Evolutionary conservation across 2,888 invertebrate genomes (phyloP).

Genomic region (Cerceris ruficornis): DNA sequence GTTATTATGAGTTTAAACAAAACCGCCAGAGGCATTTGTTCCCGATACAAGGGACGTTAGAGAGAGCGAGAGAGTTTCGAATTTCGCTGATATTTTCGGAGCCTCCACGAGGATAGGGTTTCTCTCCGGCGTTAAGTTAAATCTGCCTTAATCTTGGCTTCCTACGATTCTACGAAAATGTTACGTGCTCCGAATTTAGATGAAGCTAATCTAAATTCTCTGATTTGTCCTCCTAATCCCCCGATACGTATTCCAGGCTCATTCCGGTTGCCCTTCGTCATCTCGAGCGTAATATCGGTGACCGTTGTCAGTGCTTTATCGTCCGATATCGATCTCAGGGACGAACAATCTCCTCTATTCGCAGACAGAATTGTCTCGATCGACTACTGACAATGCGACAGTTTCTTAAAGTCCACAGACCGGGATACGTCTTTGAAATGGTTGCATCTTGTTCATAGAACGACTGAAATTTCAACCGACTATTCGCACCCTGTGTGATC

Average conservation of each 20-base stretch:
- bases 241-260: conserved; percentile 12
- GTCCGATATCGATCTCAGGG: background rate
- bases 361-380: no score
- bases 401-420: no score
- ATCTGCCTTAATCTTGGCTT: conserved; percentile 57
- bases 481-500: no score
- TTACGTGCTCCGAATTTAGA: conserved; percentile 51
- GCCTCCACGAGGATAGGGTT: background rate
- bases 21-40: conserved; percentile 10
- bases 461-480: no score
- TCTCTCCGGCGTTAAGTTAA: conserved; percentile 49
- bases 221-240: conserved; percentile 44
- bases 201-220: conserved; percentile 54
- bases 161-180: conserved; percentile 49
- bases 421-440: no score
- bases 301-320: conserved; percentile 15
- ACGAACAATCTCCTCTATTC: no score
- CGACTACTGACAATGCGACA: no score
- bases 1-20: conserved; percentile 4
- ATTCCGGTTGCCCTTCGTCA: conserved; percentile 26
- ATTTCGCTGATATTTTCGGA: conserved; percentile 55
- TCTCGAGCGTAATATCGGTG: conserved; percentile 19
- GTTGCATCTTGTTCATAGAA: no score
- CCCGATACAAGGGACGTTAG: background rate
- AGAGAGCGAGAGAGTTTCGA: conserved; percentile 23